phyloP scores from a whole-genome alignment of 2,113 vertebrate species.

The Ptilorrhoa leucosticta region DNA sequence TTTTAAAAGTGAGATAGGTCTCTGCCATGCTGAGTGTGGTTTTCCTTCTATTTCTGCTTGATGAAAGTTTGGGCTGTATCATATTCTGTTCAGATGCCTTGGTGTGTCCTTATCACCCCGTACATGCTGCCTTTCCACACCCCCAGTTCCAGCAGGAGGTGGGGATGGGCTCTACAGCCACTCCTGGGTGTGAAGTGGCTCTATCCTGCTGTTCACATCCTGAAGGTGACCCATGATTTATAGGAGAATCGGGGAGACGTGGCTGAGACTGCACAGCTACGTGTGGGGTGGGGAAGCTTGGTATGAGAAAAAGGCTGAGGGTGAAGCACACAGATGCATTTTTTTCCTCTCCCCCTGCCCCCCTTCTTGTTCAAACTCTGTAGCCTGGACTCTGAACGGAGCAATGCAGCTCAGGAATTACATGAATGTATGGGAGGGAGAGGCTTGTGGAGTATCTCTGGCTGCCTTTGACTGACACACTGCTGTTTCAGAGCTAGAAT shows the following conservation, averaged over 20 bases:
- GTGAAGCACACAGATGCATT: not conserved
- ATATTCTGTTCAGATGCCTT: not conserved
- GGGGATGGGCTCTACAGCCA: not conserved
- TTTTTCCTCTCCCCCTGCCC: not conserved
- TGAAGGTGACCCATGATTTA: not conserved
- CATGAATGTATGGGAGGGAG: slow-evolving; percentile 54
- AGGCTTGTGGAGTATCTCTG: slow-evolving; percentile 4
- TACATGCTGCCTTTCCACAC: not conserved
- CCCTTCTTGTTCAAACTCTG: not conserved
- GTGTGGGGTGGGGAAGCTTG: not conserved
- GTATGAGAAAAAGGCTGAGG: slow-evolving; percentile 42
- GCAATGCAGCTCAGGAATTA: slow-evolving; percentile 46
- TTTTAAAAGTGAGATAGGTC: not conserved
- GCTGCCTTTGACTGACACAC: not conserved
- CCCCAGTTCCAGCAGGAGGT: not conserved
- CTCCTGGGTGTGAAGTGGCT: not conserved
- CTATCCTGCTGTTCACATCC: not conserved
- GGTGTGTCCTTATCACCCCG: not conserved
- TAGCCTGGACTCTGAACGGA: not conserved
- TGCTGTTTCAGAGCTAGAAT: not conserved
- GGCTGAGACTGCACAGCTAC: not conserved
- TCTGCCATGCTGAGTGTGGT: accelerated
- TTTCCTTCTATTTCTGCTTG: not conserved
- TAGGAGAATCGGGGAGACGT: not conserved
- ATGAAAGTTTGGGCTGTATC: not conserved